These are phyloP conservation scores for Brachionus sp. DNA, from an alignment of 1,140 invertebrate species.

Conservation along the genomic window DNA sequence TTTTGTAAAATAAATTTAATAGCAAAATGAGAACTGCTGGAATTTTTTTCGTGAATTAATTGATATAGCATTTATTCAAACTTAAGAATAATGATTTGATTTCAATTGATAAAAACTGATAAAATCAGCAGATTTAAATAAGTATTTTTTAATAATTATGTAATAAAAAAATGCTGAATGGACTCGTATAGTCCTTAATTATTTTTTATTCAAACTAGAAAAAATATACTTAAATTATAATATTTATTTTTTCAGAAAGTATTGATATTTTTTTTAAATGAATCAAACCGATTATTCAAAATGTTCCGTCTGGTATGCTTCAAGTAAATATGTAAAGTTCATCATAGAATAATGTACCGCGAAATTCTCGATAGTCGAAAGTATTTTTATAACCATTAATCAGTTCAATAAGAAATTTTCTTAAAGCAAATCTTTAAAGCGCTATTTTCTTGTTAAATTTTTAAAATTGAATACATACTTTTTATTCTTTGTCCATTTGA, in stretches of 20 bases:
- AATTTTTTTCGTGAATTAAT: background rate
- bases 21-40: background rate
- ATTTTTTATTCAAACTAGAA: background rate
- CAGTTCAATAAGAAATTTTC: background rate
- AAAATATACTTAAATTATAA: background rate
- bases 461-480: background rate
- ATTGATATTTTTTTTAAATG: background rate
- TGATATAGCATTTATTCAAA: background rate
- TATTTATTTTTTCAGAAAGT: background rate
- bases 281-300: background rate
- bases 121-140: background rate
- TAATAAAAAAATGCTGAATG: background rate
- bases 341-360: background rate
- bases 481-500: background rate
- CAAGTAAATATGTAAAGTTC: background rate
- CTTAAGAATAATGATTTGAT: background rate
- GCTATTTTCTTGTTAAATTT: background rate
- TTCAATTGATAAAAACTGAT: background rate
- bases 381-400: background rate
- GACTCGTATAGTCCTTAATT: background rate
- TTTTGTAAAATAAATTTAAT: background rate
- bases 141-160: background rate
- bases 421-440: too few relatives aligned
- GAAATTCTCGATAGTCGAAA: background rate
- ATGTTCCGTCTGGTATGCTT: background rate